Conservation (phyloP, 2,113 vertebrate species). For the Rostratula benghalensis region DNA sequence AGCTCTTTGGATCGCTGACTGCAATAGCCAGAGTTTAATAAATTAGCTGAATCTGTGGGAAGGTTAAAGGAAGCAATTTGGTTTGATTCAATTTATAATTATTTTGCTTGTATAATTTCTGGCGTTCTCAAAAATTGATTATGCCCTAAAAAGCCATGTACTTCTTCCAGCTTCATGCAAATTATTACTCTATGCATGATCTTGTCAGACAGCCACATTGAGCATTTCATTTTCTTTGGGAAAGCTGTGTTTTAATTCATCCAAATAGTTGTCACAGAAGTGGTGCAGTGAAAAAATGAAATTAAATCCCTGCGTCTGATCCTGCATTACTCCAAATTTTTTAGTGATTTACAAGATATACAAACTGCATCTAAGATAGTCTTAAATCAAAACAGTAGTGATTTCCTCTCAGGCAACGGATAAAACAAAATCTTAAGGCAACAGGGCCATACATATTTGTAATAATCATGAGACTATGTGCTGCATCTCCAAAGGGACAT, state of each 20-base stretch:
- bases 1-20: not conserved
- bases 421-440: not conserved
- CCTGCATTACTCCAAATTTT: not conserved
- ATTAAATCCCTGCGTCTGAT: not conserved
- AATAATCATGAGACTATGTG: not conserved
- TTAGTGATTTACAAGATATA: not conserved
- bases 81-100: constrained; percentile 35
- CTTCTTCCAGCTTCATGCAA: constrained; percentile 16
- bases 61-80: constrained; percentile 30
- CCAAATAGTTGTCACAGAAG: not conserved
- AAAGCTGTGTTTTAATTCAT: not conserved
- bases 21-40: constrained; percentile 6
- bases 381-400: not conserved
- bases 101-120: constrained; percentile 31
- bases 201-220: not conserved
- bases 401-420: not conserved
- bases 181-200: constrained; percentile 19
- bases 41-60: constrained; percentile 7
- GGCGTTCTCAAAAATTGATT: constrained; percentile 12
- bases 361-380: not conserved
- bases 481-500: not conserved
- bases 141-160: not conserved
- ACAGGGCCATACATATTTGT: not conserved
- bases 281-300: not conserved
- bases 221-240: constrained; percentile 1